Base-by-base conservation (phyloP, 2,888 invertebrate species). In the Drosophila parthenogenetica region DNA sequence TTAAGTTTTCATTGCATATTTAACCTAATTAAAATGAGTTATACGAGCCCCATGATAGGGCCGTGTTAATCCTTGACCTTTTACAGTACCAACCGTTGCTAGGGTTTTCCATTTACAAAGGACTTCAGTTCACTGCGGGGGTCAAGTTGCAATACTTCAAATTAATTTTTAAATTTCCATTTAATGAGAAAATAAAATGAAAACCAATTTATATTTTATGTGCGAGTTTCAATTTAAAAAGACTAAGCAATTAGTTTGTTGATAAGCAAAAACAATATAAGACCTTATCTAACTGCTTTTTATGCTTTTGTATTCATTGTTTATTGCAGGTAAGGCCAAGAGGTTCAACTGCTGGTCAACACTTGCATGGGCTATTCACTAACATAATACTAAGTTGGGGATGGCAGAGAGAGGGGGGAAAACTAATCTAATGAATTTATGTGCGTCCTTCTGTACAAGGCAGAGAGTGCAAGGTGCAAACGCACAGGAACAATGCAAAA, bases 11-110 rank as follows among this genome's bases (percentile, higher is more conserved):
- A 72, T 71, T 79, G 82, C 87, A 83, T 85, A 81, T 83, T 87
- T 79, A 87, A 81, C 79, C 87, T 82, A 87, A 83, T 83, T 87
- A 87, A 85, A 73, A 85, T 85, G 82, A 87, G 77, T 87, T 85
- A 79, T 69, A 69, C 58, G 60, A 73, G 58, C 48, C 82, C 79
- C 79, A 73, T 73, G 68, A 57, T 32, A 54, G 65, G 69, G 66
- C 10, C 13, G 14, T 48, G 62, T 73, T 67, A 67, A 73, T 73
- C 71, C 66, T 66, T 79, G 79, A 79, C 69, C 69, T 73, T 49
- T 71, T 66, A 58, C 53, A 67, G 62, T 62, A 51, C 40, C 29
- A 54, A 16, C 14, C 32, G 7, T 51, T 57, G 32, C 17, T 17
- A 7, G n/a, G 29, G n/a, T 16, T 60, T 60, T 55, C 10, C 10